A percentile compares a stretch with the other conserved stretches of the same genome.
Evolutionary conservation across 92 coral and sea anemone genomes (phyloP).

Genomic region (Umimayanthus kanabou): DNA sequence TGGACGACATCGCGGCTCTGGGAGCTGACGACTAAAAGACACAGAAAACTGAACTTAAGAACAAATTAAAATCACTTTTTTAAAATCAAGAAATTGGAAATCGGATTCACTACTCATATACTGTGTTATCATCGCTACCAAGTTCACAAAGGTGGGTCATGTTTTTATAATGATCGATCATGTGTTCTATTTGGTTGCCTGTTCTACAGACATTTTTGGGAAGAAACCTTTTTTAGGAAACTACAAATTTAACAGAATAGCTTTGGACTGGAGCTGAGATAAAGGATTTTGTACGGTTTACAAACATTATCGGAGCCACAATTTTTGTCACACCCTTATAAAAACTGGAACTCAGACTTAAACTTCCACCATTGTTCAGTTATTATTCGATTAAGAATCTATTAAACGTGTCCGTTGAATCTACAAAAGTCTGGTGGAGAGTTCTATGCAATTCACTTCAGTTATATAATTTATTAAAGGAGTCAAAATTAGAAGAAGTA

Average conservation of each 20-base stretch:
- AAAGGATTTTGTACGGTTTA: neutral
- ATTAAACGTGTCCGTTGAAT: neutral
- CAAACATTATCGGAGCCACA: neutral
- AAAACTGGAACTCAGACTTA: neutral
- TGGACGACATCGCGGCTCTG: conserved; percentile 39
- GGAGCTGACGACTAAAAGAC: conserved; percentile 10
- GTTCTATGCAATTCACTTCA: neutral
- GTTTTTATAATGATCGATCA: neutral
- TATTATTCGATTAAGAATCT: neutral
- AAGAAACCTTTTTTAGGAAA: neutral
- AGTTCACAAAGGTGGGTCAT: conserved; percentile 11
- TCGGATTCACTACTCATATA: neutral
- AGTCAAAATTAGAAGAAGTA: neutral
- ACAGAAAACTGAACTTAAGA: neutral
- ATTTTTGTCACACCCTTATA: neutral
- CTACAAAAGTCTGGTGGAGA: neutral
- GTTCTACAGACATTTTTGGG: neutral
- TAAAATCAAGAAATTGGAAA: neutral
- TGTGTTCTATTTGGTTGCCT: neutral
- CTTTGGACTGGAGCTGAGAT: neutral
- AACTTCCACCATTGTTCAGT: neutral
- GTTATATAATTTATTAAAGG: neutral
- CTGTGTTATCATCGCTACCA: neutral
- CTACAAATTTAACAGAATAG: neutral
- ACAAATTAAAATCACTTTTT: neutral